Evolutionary conservation across 2,113 vertebrate genomes (phyloP).

Genomic region (Poeciliopsis prolifica): DNA sequence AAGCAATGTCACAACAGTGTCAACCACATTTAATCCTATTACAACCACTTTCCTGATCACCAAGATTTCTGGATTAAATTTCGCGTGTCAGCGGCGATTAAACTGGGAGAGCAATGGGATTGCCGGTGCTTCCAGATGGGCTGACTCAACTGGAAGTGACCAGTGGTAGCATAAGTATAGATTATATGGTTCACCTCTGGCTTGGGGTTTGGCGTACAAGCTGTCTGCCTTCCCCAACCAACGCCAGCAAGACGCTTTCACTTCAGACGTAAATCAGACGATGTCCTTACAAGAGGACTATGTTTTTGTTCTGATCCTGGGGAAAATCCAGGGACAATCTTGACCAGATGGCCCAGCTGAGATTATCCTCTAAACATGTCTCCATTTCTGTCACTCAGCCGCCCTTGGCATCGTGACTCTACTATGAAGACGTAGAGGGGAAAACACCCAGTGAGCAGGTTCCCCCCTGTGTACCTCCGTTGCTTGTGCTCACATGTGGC

Average conservation of each 20-base stretch:
- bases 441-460: conserved; percentile 44
- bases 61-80: conserved; percentile 72
- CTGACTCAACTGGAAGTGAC: conserved; percentile 61
- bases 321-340: conserved; percentile 57
- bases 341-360: conserved; percentile 66
- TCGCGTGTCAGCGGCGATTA: conserved; percentile 66
- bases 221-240: conserved; percentile 8
- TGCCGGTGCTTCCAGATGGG: conserved; percentile 59
- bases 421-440: conserved; percentile 27
- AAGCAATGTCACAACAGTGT: conserved; percentile 57
- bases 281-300: background rate
- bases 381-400: conserved; percentile 38
- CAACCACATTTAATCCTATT: conserved; percentile 75
- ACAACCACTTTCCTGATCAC: conserved; percentile 77
- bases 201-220: conserved; percentile 9
- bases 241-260: conserved; percentile 9
- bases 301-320: conserved; percentile 13
- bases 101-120: conserved; percentile 46
- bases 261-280: conserved; percentile 27
- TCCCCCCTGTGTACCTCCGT: conserved; percentile 18
- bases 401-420: conserved; percentile 23
- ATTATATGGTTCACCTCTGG: conserved; percentile 33
- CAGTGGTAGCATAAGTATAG: conserved; percentile 60
- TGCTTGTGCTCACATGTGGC: conserved; percentile 47
- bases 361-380: conserved; percentile 65